Evolutionary conservation across 2,888 invertebrate genomes (phyloP), one percentile per base, ranked within the genome.

Genomic region (Andrena praecox): DNA sequence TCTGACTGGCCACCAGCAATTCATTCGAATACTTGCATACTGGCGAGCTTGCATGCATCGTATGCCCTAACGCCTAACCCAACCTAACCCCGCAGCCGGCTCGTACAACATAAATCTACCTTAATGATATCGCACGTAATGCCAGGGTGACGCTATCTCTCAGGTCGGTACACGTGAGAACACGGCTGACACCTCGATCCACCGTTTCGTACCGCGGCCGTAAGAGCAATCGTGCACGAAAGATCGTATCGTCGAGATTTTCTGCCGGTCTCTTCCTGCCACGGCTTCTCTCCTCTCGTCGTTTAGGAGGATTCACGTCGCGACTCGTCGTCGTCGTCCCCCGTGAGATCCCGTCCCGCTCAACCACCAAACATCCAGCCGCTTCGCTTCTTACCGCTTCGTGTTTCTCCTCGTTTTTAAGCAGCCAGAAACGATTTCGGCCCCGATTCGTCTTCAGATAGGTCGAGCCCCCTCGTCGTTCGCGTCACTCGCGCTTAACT

Each of bases 111-210:
- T 93, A 93, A 93, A 93, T 93, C 91, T 89, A 85, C 89, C 88
- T 92, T 92, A 93, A 93, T 92, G 92, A 92, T 92, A 93, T 93
- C 91, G 90, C 89, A 76, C 82, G 86, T 87, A 90, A 90, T 88
- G 89, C 85, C 88, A 78, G 86, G 82, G 80, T 87, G 91, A 91
- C 91, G 89, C 87, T 92, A 92, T 91, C 92, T 91, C 89, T 77
- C 80, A 35, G 77, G 77, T 89, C 82, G 80, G 87, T 84, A 88
- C 89, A 91, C 91, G 91, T 93, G 92, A 92, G 92, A 92, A 92
- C 90, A 88, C 81, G 89, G 75, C 90, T 88, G 92, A 92, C 91
- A 91, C 91, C 90, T 91, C 90, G 83, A 87, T 86, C 90, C 85
- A 64, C 76, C 85, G 77, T 87, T 87, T 88, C 85, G 84, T 87